phyloP scores from a whole-genome alignment of 2,888 invertebrate species.

The Drosophila pseudotalamancana region DNA sequence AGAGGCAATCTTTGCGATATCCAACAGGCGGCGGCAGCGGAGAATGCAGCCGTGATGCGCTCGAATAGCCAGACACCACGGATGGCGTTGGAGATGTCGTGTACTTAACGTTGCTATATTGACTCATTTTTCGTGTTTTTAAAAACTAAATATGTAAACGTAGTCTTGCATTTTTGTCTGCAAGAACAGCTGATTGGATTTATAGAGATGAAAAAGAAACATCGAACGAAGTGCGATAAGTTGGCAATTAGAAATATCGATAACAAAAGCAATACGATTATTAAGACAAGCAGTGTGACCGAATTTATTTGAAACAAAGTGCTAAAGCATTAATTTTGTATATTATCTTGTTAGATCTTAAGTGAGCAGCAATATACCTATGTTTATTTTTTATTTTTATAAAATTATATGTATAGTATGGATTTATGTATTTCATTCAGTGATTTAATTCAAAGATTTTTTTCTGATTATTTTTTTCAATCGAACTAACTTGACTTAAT shows the following conservation, averaged over 20 bases:
- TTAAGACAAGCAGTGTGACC: not conserved
- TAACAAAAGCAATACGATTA: not conserved
- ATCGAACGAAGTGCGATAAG: conserved; percentile 11
- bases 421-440: no score
- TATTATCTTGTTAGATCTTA: no score
- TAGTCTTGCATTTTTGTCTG: conserved; percentile 54
- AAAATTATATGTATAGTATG: no score
- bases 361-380: no score
- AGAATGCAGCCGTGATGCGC: conserved; percentile 86
- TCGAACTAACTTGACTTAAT: no score
- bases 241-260: conserved; percentile 7
- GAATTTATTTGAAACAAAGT: not conserved
- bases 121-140: conserved; percentile 58
- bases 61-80: conserved; percentile 76
- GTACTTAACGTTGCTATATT: conserved; percentile 71
- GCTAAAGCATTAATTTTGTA: not conserved
- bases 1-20: conserved; percentile 89
- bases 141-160: conserved; percentile 57
- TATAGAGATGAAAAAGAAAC: conserved; percentile 3
- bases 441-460: no score
- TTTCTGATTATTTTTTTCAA: no score
- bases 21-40: conserved; percentile 89
- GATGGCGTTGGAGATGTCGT: conserved; percentile 74
- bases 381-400: no score
- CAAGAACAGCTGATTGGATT: conserved; percentile 44